Evolutionary conservation across 2,113 vertebrate species (phyloP).

Genomic region (Oenanthe oenanthe): DNA sequence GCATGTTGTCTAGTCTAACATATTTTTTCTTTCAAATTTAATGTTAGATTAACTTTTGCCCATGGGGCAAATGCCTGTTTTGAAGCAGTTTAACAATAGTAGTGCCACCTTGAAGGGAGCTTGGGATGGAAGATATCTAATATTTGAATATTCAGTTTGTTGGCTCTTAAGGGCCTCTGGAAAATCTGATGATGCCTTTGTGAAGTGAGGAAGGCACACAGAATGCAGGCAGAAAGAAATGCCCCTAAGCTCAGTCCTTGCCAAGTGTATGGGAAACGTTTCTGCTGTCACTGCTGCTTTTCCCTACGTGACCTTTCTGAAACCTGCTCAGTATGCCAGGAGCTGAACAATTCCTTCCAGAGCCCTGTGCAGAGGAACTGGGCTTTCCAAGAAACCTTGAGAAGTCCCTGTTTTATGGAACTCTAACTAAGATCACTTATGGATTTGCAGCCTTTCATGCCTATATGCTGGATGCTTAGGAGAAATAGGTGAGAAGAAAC

Average conservation of each 20-base stretch:
- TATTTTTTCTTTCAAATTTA: neutral
- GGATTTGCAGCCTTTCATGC: neutral
- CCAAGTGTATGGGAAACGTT: neutral
- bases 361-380: neutral
- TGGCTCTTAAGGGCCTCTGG: neutral
- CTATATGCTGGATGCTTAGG: neutral
- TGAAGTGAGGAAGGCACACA: neutral
- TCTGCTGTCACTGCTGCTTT: neutral
- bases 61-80: neutral
- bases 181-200: neutral
- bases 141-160: neutral
- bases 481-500: neutral
- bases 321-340: neutral
- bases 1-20: neutral
- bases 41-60: neutral
- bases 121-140: neutral
- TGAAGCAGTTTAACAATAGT: neutral
- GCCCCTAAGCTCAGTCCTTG: neutral
- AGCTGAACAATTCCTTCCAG: neutral
- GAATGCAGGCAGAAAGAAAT: neutral
- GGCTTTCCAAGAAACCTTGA: neutral
- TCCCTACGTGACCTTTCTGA: neutral
- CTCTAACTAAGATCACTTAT: neutral
- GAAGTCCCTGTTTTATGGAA: neutral
- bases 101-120: neutral